These are phyloP conservation scores for Fopius arisanus DNA, from an alignment of 1,140 invertebrate species.

Conservation along the genomic window DNA sequence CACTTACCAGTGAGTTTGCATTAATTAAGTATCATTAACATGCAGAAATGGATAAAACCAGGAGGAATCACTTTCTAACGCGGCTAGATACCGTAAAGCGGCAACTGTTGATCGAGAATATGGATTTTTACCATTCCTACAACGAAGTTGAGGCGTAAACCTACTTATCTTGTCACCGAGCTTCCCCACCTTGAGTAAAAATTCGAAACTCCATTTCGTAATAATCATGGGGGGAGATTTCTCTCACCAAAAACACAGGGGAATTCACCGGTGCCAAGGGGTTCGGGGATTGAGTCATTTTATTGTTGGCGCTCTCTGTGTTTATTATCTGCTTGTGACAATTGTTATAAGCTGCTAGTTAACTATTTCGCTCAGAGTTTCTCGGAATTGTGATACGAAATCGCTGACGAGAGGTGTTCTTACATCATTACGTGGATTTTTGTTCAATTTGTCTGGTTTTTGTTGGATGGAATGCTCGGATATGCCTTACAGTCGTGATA, in stretches of 20 bases:
- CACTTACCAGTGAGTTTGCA: background rate
- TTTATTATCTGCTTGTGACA: background rate
- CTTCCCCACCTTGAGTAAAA: background rate
- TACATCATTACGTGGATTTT: background rate
- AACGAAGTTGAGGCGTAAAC: background rate
- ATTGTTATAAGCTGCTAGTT: background rate
- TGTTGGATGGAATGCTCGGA: too few relatives aligned
- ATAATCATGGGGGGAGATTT: background rate
- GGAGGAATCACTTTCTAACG: background rate
- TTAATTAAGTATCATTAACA: background rate
- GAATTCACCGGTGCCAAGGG: background rate
- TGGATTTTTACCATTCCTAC: background rate
- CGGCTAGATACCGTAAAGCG: background rate
- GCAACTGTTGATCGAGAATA: background rate
- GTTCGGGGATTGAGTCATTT: background rate
- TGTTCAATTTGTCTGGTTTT: too few relatives aligned
- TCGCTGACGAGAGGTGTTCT: background rate
- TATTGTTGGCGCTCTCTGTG: background rate
- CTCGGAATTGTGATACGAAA: background rate
- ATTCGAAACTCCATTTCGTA: background rate
- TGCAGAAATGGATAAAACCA: background rate
- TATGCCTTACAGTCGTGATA: background rate
- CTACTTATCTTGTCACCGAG: constrained; percentile 8
- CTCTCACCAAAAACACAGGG: background rate
- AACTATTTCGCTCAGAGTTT: background rate